Conservation (phyloP, 2,797 vertebrate species). For the Acanthopagrus latus region DNA sequence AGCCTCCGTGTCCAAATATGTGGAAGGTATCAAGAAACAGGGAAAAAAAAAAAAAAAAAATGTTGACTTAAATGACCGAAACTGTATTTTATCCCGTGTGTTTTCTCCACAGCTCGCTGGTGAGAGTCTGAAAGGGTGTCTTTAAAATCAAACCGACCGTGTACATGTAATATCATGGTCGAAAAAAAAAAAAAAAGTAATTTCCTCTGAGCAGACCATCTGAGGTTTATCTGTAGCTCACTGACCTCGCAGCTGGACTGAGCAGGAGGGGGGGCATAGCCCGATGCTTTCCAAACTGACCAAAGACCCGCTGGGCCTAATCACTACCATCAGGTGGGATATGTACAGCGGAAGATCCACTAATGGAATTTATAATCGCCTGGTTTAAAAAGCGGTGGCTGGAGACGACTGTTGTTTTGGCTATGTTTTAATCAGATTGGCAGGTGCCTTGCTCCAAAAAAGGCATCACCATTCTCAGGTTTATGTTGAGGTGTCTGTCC, state of each 20-base stretch:
- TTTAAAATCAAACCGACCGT: constrained; percentile 60
- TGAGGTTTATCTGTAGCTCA: constrained; percentile 62
- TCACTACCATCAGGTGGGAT: constrained; percentile 59
- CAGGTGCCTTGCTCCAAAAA: constrained; percentile 19
- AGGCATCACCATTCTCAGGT: neutral
- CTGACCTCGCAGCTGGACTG: constrained; percentile 63
- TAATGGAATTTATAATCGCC: constrained; percentile 70
- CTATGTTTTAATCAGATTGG: constrained; percentile 37
- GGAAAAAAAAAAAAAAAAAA: neutral
- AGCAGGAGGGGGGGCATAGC: constrained; percentile 34
- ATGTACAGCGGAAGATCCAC: constrained; percentile 42
- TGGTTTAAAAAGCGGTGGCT: constrained; percentile 26
- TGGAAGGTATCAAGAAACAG: neutral
- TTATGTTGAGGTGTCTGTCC: constrained; percentile 33
- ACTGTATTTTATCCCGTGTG: constrained; percentile 29
- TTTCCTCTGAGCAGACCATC: constrained; percentile 64
- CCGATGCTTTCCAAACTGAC: constrained; percentile 51
- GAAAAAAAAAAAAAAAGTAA: constrained; percentile 61
- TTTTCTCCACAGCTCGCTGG: constrained; percentile 35
- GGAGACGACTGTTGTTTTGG: constrained; percentile 43
- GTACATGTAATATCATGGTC: constrained; percentile 66
- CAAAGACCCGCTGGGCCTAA: constrained; percentile 62
- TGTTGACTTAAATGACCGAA: constrained; percentile 32
- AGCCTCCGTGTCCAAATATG: constrained; percentile 26
- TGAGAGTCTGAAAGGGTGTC: constrained; percentile 34